These are phyloP conservation scores for Myrmecophaga tridactyla DNA, from an alignment of 2,113 vertebrate genomes.

Conservation along the genomic window DNA sequence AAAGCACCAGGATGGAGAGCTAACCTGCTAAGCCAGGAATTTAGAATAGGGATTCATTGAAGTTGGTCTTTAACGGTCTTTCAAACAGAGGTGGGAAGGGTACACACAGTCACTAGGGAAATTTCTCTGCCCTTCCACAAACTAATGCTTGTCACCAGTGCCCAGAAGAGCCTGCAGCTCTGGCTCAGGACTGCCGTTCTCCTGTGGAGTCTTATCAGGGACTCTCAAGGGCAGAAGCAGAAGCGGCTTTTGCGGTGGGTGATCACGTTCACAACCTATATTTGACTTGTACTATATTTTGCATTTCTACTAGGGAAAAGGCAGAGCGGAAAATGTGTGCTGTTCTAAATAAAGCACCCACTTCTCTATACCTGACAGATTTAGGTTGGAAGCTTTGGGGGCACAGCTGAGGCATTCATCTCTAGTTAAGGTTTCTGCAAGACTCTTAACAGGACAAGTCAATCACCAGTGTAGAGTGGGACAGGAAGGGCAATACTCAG, in stretches of 20 bases:
- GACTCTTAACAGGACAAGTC: neutral
- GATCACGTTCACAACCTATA: conserved; percentile 41
- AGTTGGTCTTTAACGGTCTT: neutral
- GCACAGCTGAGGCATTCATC: neutral
- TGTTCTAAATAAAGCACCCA: conserved; percentile 42
- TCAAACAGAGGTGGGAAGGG: neutral
- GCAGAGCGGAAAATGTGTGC: conserved; percentile 37
- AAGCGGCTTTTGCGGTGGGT: neutral
- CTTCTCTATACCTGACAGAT: conserved; percentile 8
- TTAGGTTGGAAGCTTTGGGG: neutral
- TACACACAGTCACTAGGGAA: neutral
- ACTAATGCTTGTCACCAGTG: neutral
- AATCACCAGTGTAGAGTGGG: no score
- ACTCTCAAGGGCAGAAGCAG: neutral
- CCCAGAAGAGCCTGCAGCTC: neutral
- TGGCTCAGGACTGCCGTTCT: neutral
- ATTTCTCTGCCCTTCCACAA: neutral
- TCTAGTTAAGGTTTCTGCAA: neutral
- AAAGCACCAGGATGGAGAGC: neutral
- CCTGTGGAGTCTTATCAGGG: neutral
- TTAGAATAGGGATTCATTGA: neutral
- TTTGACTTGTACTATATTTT: conserved; percentile 52
- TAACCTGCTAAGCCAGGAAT: neutral
- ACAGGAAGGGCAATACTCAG: neutral
- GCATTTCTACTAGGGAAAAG: conserved; percentile 5